Conservation (phyloP, 2,888 invertebrate genomes). For the Trachelus troglodyta region DNA sequence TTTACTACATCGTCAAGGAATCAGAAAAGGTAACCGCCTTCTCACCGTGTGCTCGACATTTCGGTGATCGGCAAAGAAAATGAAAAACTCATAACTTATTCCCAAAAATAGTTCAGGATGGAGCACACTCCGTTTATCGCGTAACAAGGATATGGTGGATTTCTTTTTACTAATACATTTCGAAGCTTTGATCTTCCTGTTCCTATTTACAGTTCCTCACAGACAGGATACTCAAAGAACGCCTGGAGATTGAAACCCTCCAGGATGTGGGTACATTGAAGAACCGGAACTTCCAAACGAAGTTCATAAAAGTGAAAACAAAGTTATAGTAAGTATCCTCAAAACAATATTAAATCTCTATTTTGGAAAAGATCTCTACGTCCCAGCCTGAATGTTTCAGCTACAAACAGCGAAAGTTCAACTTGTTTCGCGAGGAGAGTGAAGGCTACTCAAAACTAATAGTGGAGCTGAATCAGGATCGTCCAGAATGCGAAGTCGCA, state of each 20-base stretch:
- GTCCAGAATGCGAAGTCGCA: conserved; percentile 72
- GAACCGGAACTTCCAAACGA: conserved; percentile 90
- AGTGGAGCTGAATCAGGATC: conserved; percentile 91
- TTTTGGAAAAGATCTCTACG: conserved; percentile 11
- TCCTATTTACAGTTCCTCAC: conserved; percentile 72
- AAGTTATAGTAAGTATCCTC: conserved; percentile 87
- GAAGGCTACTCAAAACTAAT: conserved; percentile 98
- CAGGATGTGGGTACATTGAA: conserved; percentile 92
- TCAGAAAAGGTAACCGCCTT: conserved; percentile 74
- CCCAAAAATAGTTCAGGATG: neutral
- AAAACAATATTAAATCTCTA: neutral
- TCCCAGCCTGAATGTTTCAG: conserved; percentile 70
- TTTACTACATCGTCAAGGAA: conserved; percentile 82
- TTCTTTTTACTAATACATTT: conserved; percentile 8
- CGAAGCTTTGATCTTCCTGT: conserved; percentile 3
- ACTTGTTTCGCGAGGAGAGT: conserved; percentile 97
- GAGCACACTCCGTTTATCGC: neutral
- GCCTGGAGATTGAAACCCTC: conserved; percentile 92
- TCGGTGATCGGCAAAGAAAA: neutral
- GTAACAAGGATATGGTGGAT: conserved; percentile 13
- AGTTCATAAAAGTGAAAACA: conserved; percentile 97
- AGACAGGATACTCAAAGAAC: conserved; percentile 89
- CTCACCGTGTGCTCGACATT: neutral
- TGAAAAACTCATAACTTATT: conserved; percentile 2
- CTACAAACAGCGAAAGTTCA: conserved; percentile 99